Percentiles rank a stretch among this genome's conserved stretches.
phyloP scores from a whole-genome alignment of 2,797 vertebrate genomes.

The Anableps anableps region DNA sequence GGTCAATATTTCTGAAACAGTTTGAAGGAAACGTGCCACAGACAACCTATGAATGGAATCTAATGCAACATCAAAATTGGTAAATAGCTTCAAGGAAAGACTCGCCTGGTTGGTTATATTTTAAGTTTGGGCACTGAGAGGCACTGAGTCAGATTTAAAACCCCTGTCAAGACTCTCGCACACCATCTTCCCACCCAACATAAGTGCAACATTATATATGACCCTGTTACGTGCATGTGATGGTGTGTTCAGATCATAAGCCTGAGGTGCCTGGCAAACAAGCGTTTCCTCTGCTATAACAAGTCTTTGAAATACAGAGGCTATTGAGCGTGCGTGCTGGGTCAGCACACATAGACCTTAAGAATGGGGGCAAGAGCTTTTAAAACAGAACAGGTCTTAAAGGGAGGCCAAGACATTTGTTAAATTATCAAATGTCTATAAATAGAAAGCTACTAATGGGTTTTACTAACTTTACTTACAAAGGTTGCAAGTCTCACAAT shows the following conservation, averaged over 20 bases:
- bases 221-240: background rate
- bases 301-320: constrained; percentile 36
- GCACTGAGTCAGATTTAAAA: constrained; percentile 37
- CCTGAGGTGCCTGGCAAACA: constrained; percentile 17
- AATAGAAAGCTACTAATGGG: constrained; percentile 33
- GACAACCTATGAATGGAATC: constrained; percentile 31
- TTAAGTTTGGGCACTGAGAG: constrained; percentile 22
- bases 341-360: constrained; percentile 29
- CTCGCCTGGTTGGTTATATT: constrained; percentile 8
- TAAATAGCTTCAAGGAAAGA: constrained; percentile 19
- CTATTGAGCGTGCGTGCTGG: constrained; percentile 39
- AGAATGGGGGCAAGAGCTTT: constrained; percentile 16
- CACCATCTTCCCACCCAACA: constrained; percentile 11
- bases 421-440: constrained; percentile 27
- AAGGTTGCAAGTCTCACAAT: background rate
- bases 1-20: background rate
- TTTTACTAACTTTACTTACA: constrained; percentile 23
- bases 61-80: constrained; percentile 20
- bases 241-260: constrained; percentile 4
- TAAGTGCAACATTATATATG: constrained; percentile 14
- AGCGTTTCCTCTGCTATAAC: constrained; percentile 33
- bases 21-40: constrained; percentile 29
- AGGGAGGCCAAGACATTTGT: constrained; percentile 12
- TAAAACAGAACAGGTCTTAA: constrained; percentile 38
- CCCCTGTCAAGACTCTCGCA: constrained; percentile 20